Percentiles rank a stretch among this genome's conserved stretches.
Conservation (phyloP, 2,888 invertebrate genomes). For the Scrobipalpa costella region DNA sequence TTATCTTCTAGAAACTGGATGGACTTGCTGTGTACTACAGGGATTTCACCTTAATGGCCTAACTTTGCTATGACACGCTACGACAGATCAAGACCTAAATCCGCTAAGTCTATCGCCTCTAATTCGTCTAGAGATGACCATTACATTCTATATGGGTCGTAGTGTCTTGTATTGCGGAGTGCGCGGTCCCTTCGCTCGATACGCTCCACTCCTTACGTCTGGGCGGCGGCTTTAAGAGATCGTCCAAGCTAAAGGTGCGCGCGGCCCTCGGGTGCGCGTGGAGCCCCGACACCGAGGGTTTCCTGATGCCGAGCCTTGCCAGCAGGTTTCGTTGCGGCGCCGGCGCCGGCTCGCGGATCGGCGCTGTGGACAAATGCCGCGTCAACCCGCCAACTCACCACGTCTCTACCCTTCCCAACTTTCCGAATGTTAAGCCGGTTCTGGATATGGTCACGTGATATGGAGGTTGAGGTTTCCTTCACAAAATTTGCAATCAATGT, state of each 20-base stretch:
- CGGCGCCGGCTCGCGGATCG: conserved; percentile 60
- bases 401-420: conserved; percentile 20
- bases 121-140: background rate
- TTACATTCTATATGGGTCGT: conserved; percentile 14
- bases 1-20: conserved; percentile 24
- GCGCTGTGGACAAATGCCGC: conserved; percentile 82
- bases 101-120: conserved; percentile 15
- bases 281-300: conserved; percentile 92
- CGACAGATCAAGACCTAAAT: conserved; percentile 16
- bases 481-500: background rate
- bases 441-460: conserved; percentile 16
- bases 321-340: conserved; percentile 85
- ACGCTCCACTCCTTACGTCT: conserved; percentile 86
- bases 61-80: conserved; percentile 15
- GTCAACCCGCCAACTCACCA: conserved; percentile 36
- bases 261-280: conserved; percentile 86
- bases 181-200: conserved; percentile 63
- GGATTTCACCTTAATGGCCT: conserved; percentile 7
- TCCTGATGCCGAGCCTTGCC: conserved; percentile 92
- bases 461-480: conserved; percentile 9
- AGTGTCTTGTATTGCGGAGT: conserved; percentile 53
- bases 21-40: conserved; percentile 9
- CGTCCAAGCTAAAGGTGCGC: conserved; percentile 93
- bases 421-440: conserved; percentile 24
- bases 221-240: conserved; percentile 91